A percentile compares a stretch with the other conserved stretches of the same genome.
Evolutionary conservation across 2,888 invertebrate genomes (phyloP).

Genomic region (Alentia gelatinosa): DNA sequence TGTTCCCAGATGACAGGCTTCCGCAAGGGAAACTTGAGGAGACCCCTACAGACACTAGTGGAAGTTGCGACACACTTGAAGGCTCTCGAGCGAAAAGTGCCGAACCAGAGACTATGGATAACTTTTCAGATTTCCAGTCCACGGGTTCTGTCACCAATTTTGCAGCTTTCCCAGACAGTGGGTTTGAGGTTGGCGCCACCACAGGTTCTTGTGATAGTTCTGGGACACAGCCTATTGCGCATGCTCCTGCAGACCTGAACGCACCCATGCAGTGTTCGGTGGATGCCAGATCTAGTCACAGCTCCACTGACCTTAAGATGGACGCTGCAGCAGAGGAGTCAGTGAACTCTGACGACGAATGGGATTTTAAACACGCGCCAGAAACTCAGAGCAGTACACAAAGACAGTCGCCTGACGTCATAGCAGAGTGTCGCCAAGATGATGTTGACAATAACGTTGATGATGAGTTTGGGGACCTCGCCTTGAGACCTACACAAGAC

Average conservation of each 20-base stretch:
- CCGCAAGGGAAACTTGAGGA: not conserved
- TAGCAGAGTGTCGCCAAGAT: not conserved
- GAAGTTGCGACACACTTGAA: constrained; percentile 32
- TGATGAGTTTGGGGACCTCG: constrained; percentile 40
- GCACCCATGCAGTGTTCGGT: not conserved
- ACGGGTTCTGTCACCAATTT: not conserved
- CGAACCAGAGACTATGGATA: not conserved
- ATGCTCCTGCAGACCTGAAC: not conserved
- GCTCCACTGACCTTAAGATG: not conserved
- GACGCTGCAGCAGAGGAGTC: not conserved
- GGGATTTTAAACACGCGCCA: constrained; percentile 45
- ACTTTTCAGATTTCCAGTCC: constrained; percentile 33
- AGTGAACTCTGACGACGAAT: constrained; percentile 11
- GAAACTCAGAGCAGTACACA: not conserved
- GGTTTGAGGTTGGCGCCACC: not conserved
- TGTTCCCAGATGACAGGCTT: not conserved
- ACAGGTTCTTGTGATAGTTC: constrained; percentile 41
- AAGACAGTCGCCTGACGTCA: not conserved
- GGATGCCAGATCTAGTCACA: not conserved
- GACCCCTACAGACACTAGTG: not conserved
- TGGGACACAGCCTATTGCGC: not conserved
- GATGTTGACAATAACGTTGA: not conserved
- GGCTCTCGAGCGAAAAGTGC: not conserved
- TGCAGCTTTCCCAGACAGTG: not conserved
- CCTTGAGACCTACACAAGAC: not conserved